Conservation (phyloP, 2,797 vertebrate genomes). For the Gallirallus australis region DNA sequence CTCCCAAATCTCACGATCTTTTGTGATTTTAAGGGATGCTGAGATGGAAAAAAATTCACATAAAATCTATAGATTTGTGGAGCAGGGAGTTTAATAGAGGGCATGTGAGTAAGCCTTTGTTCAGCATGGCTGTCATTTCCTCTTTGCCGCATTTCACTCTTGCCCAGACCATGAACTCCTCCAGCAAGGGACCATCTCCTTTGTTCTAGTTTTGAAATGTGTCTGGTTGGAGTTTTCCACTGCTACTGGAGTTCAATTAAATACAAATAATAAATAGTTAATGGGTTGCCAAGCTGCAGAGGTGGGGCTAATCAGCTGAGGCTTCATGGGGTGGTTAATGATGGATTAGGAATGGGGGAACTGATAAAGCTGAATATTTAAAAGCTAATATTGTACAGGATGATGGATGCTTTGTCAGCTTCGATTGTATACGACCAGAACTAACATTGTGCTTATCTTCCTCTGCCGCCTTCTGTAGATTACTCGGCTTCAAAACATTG, state of each 20-base stretch:
- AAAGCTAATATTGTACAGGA: slow-evolving; percentile 36
- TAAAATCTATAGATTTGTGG: neutral
- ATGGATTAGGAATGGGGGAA: slow-evolving; percentile 56
- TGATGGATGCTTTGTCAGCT: slow-evolving; percentile 65
- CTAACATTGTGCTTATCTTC: slow-evolving; percentile 48
- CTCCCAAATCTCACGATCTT: neutral
- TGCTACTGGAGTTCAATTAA: slow-evolving; percentile 25
- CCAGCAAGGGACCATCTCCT: slow-evolving; percentile 8
- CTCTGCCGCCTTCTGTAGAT: slow-evolving; percentile 3
- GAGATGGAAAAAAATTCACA: neutral
- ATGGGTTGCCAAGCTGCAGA: slow-evolving; percentile 45
- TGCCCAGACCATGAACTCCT: slow-evolving; percentile 13
- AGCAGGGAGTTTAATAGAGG: neutral
- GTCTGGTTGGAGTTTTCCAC: slow-evolving; percentile 22
- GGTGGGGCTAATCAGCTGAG: slow-evolving; percentile 56
- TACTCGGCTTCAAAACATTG: neutral
- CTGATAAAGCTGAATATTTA: slow-evolving; percentile 66
- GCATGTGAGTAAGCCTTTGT: slow-evolving; percentile 6
- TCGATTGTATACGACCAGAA: slow-evolving; percentile 14
- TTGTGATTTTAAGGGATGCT: neutral
- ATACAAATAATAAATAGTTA: slow-evolving; percentile 66
- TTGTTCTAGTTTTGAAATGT: slow-evolving; percentile 35
- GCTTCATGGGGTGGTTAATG: slow-evolving; percentile 45
- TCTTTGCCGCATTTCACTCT: slow-evolving; percentile 25
- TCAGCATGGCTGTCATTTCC: slow-evolving; percentile 9